phyloP scores from a whole-genome alignment of 2,113 vertebrate species.

The Dryoscopus gambensis region DNA sequence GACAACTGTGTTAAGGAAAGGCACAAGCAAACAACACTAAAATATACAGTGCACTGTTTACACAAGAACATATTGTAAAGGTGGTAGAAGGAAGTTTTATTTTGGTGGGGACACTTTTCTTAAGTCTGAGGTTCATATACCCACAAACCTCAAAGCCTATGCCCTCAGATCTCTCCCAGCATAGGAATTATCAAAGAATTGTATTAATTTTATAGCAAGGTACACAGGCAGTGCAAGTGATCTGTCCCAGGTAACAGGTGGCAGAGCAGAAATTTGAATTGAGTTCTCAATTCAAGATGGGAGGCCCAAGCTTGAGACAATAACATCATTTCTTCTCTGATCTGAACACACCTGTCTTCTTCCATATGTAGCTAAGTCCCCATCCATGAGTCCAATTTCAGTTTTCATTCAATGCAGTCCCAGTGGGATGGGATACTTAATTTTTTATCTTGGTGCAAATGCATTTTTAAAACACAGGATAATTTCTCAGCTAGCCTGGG shows the following conservation, averaged over 20 bases:
- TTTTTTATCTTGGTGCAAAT: neutral
- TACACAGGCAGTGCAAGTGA: accelerated
- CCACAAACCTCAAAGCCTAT: neutral
- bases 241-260: neutral
- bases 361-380: neutral
- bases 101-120: neutral
- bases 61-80: neutral
- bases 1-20: neutral
- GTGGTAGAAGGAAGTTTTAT: neutral
- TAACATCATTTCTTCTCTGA: neutral
- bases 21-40: neutral
- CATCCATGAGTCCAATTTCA: neutral
- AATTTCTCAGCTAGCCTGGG: neutral
- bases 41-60: neutral
- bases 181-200: neutral
- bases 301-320: neutral
- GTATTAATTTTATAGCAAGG: neutral
- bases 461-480: accelerated
- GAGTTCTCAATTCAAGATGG: neutral
- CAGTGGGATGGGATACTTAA: neutral
- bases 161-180: neutral
- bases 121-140: neutral
- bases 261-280: neutral
- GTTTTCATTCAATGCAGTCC: neutral
- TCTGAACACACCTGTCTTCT: neutral